Conservation (phyloP, 1,140 invertebrate species). For the Ridgeia piscesae region DNA sequence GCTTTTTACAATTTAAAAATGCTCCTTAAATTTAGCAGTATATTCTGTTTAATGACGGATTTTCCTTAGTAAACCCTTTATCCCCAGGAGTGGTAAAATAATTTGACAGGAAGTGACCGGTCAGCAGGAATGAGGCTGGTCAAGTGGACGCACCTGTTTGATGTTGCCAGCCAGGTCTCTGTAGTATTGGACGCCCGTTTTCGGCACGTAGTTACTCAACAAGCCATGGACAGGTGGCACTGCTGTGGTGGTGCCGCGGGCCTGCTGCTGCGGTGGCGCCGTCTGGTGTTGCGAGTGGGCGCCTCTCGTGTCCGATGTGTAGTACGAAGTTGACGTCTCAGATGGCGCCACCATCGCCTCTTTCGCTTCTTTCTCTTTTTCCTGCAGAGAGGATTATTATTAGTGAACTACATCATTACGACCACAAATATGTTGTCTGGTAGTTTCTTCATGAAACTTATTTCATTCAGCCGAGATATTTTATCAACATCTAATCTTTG, state of each 20-base stretch:
- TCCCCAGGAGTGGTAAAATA: too few relatives aligned
- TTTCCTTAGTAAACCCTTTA: background rate
- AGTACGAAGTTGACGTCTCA: background rate
- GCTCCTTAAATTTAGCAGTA: too few relatives aligned
- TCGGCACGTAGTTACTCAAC: slow-evolving; percentile 74
- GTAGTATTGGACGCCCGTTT: slow-evolving; percentile 90
- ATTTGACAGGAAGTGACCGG: too few relatives aligned
- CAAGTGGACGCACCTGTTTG: slow-evolving; percentile 67
- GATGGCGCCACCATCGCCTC: slow-evolving; percentile 3
- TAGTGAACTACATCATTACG: background rate
- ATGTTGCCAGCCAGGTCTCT: slow-evolving; percentile 95
- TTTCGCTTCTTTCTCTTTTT: slow-evolving; percentile 21
- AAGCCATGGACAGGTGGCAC: slow-evolving; percentile 80
- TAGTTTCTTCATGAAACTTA: too few relatives aligned
- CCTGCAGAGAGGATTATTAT: background rate
- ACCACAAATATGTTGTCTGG: too few relatives aligned
- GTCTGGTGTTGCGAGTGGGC: background rate
- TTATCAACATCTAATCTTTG: background rate
- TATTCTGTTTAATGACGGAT: background rate
- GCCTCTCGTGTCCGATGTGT: slow-evolving; percentile 6
- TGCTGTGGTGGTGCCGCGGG: slow-evolving; percentile 62
- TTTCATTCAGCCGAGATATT: background rate
- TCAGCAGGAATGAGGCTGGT: background rate
- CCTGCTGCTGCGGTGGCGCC: background rate
- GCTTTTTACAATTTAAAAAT: too few relatives aligned